A percentile compares a stretch with the other conserved stretches of the same genome.
These are phyloP conservation scores for Paracyclopina nana DNA, from an alignment of 1,140 invertebrate genomes.

Conservation along the genomic window DNA sequence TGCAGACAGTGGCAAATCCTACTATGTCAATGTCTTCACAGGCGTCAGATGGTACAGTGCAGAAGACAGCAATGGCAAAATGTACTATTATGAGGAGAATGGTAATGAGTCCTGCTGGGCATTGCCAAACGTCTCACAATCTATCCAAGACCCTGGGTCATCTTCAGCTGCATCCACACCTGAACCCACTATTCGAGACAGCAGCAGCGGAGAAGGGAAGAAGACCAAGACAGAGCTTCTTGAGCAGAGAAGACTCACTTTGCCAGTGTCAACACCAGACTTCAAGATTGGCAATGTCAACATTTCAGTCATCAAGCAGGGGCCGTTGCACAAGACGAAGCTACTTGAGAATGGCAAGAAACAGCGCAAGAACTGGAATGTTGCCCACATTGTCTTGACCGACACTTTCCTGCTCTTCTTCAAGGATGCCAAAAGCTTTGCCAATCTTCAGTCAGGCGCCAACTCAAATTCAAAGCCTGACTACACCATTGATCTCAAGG, in stretches of 20 bases:
- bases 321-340: slow-evolving; percentile 13
- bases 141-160: slow-evolving; percentile 10
- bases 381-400: slow-evolving; percentile 41
- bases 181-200: background rate
- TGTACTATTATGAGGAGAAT: slow-evolving; percentile 41
- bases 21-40: slow-evolving; percentile 20
- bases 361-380: slow-evolving; percentile 43
- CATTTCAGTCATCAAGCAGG: slow-evolving; percentile 14
- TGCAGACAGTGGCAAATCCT: slow-evolving; percentile 1
- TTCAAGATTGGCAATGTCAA: slow-evolving; percentile 10
- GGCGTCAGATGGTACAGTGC: slow-evolving; percentile 37
- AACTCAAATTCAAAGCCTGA: slow-evolving; percentile 30
- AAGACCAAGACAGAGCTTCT: slow-evolving; percentile 2
- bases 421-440: slow-evolving; percentile 35
- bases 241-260: background rate
- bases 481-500: slow-evolving; percentile 35
- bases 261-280: background rate
- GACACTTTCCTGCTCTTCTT: slow-evolving; percentile 37
- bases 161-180: background rate
- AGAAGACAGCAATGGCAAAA: slow-evolving; percentile 35
- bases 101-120: slow-evolving; percentile 38
- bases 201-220: background rate
- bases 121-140: slow-evolving; percentile 27
- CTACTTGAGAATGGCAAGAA: slow-evolving; percentile 34
- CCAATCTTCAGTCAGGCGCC: slow-evolving; percentile 26